A percentile compares a stretch with the other conserved stretches of the same genome.
phyloP scores from a whole-genome alignment of 2,797 vertebrate genomes.

The Myotis vivesi region DNA sequence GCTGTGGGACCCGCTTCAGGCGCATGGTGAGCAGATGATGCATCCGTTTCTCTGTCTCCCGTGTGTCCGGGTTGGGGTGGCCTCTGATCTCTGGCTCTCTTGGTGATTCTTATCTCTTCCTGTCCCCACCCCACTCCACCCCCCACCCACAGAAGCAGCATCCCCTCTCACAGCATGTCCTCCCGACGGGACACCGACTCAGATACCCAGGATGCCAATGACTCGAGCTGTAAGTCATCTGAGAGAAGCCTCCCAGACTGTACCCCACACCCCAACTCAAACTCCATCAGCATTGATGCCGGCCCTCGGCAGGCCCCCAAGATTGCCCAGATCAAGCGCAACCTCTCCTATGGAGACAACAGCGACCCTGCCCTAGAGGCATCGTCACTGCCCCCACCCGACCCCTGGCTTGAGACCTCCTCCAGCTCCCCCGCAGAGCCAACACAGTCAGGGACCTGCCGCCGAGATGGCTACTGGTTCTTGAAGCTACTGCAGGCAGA shows the following conservation, averaged over 20 bases:
- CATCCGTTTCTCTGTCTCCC: constrained; percentile 76
- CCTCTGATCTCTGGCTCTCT: constrained; percentile 16
- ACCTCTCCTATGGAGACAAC: constrained; percentile 97
- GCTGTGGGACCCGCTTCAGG: constrained; percentile 79
- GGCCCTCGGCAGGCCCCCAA: constrained; percentile 87
- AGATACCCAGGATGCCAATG: constrained; percentile 91
- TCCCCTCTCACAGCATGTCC: constrained; percentile 94
- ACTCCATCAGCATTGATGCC: constrained; percentile 88
- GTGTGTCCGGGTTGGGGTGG: constrained; percentile 67
- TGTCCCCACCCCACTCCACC: constrained; percentile 43
- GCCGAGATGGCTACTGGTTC: constrained; percentile 97
- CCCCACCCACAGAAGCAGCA: constrained; percentile 87
- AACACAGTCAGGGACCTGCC: constrained; percentile 86
- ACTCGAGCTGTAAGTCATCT: constrained; percentile 87
- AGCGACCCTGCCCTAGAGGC: constrained; percentile 95
- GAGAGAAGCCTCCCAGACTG: constrained; percentile 95
- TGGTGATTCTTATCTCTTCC: constrained; percentile 12
- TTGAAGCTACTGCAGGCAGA: constrained; percentile 97
- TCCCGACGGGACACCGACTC: constrained; percentile 96
- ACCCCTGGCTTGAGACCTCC: constrained; percentile 96
- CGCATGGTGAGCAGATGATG: constrained; percentile 73
- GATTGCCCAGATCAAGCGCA: constrained; percentile 91
- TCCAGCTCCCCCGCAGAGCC: constrained; percentile 87
- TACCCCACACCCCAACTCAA: constrained; percentile 91
- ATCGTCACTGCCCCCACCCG: constrained; percentile 95